Conservation (phyloP, 2,113 vertebrate species). For the Perca fluviatilis region DNA sequence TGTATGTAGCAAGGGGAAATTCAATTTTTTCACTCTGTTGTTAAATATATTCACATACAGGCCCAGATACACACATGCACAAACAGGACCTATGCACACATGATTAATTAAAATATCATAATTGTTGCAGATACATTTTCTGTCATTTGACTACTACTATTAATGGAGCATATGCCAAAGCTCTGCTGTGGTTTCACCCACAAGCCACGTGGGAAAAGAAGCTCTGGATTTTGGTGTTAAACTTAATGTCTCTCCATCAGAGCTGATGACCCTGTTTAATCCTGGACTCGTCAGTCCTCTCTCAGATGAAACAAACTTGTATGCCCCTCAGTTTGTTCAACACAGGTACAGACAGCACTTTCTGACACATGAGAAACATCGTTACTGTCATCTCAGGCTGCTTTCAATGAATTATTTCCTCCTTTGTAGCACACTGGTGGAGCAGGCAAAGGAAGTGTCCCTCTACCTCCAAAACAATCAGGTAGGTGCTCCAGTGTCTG, state of each 20-base stretch:
- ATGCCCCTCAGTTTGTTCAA: conserved; percentile 21
- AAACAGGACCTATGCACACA: too few species aligned
- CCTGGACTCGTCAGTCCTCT: conserved; percentile 61
- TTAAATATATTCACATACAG: too few species aligned
- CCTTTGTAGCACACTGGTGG: conserved; percentile 59
- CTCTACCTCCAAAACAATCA: conserved; percentile 55
- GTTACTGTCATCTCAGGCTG: background rate
- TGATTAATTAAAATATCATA: background rate
- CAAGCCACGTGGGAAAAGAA: background rate
- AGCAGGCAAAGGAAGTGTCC: conserved; percentile 68
- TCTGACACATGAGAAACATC: background rate
- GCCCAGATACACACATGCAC: too few species aligned
- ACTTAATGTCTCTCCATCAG: conserved; percentile 54
- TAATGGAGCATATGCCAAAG: background rate
- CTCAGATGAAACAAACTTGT: conserved; percentile 36
- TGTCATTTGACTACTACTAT: background rate
- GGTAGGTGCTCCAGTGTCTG: conserved; percentile 48
- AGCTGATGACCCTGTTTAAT: conserved; percentile 78
- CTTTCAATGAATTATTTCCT: background rate
- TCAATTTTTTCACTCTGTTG: too few species aligned
- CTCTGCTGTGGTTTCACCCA: background rate
- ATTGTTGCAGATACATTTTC: background rate
- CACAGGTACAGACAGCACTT: conserved; percentile 60
- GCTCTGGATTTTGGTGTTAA: background rate
- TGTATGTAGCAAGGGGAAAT: too few species aligned